These are phyloP conservation scores for Drosophila gunungcola DNA, from an alignment of 1,140 invertebrate species.

Conservation along the genomic window DNA sequence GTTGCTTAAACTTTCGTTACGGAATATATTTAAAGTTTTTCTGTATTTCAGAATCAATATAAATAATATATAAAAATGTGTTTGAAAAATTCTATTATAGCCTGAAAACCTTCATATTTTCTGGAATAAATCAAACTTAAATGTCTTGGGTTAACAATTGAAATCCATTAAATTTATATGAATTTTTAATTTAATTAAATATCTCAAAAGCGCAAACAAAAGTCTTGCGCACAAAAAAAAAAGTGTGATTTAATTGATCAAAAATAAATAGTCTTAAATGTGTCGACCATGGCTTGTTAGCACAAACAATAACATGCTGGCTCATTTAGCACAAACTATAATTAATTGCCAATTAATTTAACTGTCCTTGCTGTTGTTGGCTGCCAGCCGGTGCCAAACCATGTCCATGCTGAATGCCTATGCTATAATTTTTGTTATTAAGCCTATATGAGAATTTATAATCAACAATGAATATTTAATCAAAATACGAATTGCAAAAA, in stretches of 20 bases:
- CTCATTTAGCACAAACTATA: constrained; percentile 60
- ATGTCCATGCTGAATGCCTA: constrained; percentile 39
- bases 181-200: constrained; percentile 24
- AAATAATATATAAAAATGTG: no score
- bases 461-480: constrained; percentile 52
- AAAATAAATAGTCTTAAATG: constrained; percentile 47
- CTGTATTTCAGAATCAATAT: no score
- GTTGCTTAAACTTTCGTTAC: no score
- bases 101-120: no score
- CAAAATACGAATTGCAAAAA: constrained; percentile 7
- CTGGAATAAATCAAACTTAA: neutral
- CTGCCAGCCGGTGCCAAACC: constrained; percentile 13
- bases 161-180: constrained; percentile 11
- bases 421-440: constrained; percentile 46
- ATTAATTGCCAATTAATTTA: constrained; percentile 73
- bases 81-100: no score
- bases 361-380: constrained; percentile 28
- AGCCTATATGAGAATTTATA: constrained; percentile 39
- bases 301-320: constrained; percentile 32
- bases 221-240: neutral
- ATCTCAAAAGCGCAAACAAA: neutral
- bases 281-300: constrained; percentile 31
- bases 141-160: neutral
- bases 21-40: neutral
- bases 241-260: constrained; percentile 29